Evolutionary conservation across 2,888 invertebrate species (phyloP).

Genomic region (Adineta ricciae): DNA sequence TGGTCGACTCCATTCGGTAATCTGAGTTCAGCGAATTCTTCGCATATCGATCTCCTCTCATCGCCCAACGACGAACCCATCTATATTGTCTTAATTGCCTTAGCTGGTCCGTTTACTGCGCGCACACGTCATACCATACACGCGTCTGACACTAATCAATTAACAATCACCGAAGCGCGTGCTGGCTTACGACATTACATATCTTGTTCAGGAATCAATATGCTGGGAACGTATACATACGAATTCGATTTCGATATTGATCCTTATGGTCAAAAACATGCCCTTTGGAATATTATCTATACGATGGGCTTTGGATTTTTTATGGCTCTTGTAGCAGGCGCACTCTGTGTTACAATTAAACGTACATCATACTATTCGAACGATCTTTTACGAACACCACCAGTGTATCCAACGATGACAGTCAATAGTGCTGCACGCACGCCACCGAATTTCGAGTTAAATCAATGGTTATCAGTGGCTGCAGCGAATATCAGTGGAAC

Average conservation of each 20-base stretch:
- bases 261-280: background rate
- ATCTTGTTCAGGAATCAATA: background rate
- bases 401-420: background rate
- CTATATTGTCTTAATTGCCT: background rate
- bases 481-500: background rate
- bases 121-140: background rate
- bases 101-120: background rate
- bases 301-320: background rate
- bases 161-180: background rate
- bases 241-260: background rate
- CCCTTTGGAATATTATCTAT: background rate
- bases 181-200: background rate
- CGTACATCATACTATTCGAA: background rate
- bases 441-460: background rate
- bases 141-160: background rate
- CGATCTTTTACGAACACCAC: background rate
- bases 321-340: background rate
- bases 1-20: slow-evolving; percentile 15
- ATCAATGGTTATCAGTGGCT: background rate
- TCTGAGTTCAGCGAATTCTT: background rate
- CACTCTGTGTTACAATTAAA: background rate
- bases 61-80: background rate
- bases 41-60: background rate
- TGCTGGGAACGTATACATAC: background rate
- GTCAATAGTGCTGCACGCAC: background rate